phyloP scores from a whole-genome alignment of 1,140 invertebrate genomes.

The Drosophila willistoni region DNA sequence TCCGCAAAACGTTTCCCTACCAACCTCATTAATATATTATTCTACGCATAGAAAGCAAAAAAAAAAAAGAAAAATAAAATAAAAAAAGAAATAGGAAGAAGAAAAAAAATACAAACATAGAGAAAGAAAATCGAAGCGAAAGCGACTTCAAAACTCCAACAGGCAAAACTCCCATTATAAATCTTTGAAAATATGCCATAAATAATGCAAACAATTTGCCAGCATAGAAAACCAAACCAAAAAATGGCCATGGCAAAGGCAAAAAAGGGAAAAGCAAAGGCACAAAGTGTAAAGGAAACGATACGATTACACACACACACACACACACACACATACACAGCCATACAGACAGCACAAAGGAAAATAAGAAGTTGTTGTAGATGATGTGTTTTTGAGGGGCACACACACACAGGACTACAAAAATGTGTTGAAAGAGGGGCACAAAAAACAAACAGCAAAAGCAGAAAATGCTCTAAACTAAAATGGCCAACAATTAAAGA shows the following conservation, averaged over 20 bases:
- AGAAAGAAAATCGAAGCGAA: constrained; percentile 35
- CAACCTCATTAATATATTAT: constrained; percentile 74
- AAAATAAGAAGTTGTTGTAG: not conserved
- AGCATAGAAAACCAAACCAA: constrained; percentile 58
- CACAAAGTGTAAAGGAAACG: constrained; percentile 20
- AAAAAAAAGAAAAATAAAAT: not conserved
- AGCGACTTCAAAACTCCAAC: constrained; percentile 40
- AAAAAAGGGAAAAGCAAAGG: not conserved
- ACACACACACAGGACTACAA: not conserved
- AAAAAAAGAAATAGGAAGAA: not conserved
- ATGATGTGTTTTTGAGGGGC: constrained; percentile 3
- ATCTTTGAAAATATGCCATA: constrained; percentile 79
- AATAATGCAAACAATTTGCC: constrained; percentile 64
- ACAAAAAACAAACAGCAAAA: not conserved
- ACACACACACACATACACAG: not conserved
- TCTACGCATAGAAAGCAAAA: constrained; percentile 16
- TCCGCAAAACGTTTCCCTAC: not conserved
- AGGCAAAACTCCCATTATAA: constrained; percentile 58
- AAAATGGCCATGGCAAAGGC: constrained; percentile 9
- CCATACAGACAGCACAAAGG: not conserved
- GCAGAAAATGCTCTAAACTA: constrained; percentile 10
- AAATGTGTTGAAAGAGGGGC: not conserved
- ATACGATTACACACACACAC: not conserved
- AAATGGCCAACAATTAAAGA: not conserved
- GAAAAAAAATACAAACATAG: constrained; percentile 36